These are phyloP conservation scores for Mastigias papua DNA, from an alignment of 30 jellyfish, hydroid and myxozoan genomes.

Conservation along the genomic window DNA sequence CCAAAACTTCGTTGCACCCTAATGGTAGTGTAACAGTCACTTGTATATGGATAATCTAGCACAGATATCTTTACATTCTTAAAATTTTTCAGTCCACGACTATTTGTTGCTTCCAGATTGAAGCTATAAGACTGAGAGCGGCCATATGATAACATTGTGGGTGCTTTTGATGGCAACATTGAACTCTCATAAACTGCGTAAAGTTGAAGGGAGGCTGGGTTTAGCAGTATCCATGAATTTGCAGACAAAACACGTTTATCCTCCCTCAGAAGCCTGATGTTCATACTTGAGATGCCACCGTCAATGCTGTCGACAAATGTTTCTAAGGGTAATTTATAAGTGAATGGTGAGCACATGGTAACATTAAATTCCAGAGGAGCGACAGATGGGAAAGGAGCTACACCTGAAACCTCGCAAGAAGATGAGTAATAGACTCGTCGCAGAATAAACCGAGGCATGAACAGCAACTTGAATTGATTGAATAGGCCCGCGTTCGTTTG, in stretches of 20 bases:
- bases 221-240: conserved; percentile 85
- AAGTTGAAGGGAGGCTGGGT: conserved; percentile 70
- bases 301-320: conserved; percentile 70
- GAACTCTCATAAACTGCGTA: conserved; percentile 67
- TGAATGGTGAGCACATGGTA: conserved; percentile 74
- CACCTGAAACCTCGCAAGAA: conserved; percentile 64
- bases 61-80: conserved; percentile 38
- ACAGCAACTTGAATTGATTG: conserved; percentile 23
- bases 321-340: conserved; percentile 44
- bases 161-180: background rate
- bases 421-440: conserved; percentile 68
- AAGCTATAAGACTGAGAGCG: conserved; percentile 4
- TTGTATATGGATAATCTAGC: conserved; percentile 65
- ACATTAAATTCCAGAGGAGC: conserved; percentile 24
- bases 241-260: conserved; percentile 36
- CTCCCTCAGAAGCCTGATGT: conserved; percentile 48
- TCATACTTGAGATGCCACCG: conserved; percentile 72
- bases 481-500: conserved; percentile 13
- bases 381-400: conserved; percentile 68
- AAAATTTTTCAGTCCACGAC: conserved; percentile 51
- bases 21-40: conserved; percentile 77
- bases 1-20: conserved; percentile 25
- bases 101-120: conserved; percentile 83
- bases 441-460: conserved; percentile 35
- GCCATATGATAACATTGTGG: conserved; percentile 1